Evolutionary conservation across 2,113 vertebrate species (phyloP).

Genomic region (Mesembrinibis cayennensis): DNA sequence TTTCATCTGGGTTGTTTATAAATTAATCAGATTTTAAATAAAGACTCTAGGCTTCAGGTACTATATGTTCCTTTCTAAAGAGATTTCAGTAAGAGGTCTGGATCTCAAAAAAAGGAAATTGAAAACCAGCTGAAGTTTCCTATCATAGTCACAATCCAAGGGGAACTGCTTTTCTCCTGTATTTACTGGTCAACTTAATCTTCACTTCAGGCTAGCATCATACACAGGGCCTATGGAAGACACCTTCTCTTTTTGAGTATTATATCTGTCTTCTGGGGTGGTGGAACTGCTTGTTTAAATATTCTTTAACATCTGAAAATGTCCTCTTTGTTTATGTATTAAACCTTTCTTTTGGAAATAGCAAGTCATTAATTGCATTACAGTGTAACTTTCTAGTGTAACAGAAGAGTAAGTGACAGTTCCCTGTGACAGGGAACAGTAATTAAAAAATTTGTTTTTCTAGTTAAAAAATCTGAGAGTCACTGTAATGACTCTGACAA

Average conservation of each 20-base stretch:
- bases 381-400: not conserved
- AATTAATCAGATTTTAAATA: not conserved
- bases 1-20: not conserved
- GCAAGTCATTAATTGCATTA: not conserved
- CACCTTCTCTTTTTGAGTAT: not conserved
- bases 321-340: not conserved
- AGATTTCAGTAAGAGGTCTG: not conserved
- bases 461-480: not conserved
- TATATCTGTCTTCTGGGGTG: not conserved
- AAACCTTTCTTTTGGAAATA: not conserved
- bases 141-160: not conserved
- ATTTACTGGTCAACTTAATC: not conserved
- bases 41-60: not conserved
- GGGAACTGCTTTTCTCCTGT: not conserved
- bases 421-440: not conserved
- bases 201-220: not conserved
- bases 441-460: constrained; percentile 11
- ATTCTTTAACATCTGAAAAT: not conserved
- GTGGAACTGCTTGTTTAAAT: not conserved
- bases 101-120: not conserved
- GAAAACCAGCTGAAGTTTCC: not conserved
- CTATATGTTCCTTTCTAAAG: not conserved
- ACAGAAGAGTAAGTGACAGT: not conserved
- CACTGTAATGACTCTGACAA: not conserved
- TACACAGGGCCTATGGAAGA: not conserved